These are phyloP conservation scores for Vanessa cardui DNA, from an alignment of 2,888 invertebrate species.

Conservation along the genomic window DNA sequence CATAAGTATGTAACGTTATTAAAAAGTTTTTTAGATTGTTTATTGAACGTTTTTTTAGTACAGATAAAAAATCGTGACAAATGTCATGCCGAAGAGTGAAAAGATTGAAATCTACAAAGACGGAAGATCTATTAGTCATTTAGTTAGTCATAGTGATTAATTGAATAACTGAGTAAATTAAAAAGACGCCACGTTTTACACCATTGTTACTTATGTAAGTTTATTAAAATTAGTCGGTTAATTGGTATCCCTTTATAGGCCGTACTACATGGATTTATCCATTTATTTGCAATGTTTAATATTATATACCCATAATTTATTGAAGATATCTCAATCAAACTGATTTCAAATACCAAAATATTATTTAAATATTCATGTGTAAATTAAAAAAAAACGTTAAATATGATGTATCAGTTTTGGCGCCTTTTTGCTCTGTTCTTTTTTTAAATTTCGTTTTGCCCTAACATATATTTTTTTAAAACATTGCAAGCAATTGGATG, in stretches of 20 bases:
- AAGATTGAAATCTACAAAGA: slow-evolving; percentile 26
- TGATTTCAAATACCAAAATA: too few species aligned
- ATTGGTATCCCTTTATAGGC: slow-evolving; percentile 34
- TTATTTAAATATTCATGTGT: too few species aligned
- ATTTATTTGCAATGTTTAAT: slow-evolving; percentile 33
- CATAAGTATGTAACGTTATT: slow-evolving; percentile 1
- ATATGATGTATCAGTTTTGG: neutral
- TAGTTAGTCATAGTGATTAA: slow-evolving; percentile 41
- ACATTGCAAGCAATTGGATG: slow-evolving; percentile 38
- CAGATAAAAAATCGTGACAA: slow-evolving; percentile 1
- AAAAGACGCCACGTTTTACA: slow-evolving; percentile 27
- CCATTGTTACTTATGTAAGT: slow-evolving; percentile 39
- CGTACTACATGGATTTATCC: slow-evolving; percentile 22
- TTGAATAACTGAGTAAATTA: slow-evolving; percentile 27
- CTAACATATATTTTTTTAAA: neutral
- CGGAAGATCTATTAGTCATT: slow-evolving; percentile 40
- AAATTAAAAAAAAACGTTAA: neutral
- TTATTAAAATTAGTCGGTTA: slow-evolving; percentile 55
- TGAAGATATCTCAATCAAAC: too few species aligned
- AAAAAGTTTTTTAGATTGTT: neutral
- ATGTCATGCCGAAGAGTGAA: slow-evolving; percentile 21
- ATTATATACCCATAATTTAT: neutral
- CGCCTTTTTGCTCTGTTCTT: neutral
- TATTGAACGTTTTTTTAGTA: neutral
- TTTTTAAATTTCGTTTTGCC: too few species aligned